Evolutionary conservation across 92 coral and sea anemone genomes (phyloP).

Genomic region (Zoanthus gigantus): DNA sequence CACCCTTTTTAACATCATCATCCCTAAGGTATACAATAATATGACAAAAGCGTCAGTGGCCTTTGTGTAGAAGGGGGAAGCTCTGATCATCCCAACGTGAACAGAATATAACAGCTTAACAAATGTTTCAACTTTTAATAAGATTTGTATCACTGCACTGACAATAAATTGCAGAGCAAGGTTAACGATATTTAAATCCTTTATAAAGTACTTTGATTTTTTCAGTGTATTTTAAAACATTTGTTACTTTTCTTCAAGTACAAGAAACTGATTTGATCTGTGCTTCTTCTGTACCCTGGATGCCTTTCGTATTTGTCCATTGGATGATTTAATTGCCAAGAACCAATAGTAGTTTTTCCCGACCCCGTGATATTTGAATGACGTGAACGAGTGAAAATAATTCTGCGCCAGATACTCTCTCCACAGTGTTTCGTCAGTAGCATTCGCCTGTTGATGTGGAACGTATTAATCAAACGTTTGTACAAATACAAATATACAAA

Average conservation of each 20-base stretch:
- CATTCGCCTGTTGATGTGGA: slow-evolving; percentile 25
- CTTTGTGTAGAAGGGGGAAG: no score
- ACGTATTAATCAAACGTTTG: background rate
- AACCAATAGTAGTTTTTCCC: slow-evolving; percentile 46
- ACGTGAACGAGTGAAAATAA: slow-evolving; percentile 42
- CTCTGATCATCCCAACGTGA: no score
- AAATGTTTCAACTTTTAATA: no score
- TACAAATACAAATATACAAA: no score
- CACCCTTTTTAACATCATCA: no score
- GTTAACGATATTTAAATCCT: background rate
- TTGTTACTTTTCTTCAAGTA: slow-evolving; percentile 25
- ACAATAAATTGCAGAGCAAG: no score
- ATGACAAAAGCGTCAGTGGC: no score
- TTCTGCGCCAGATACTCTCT: slow-evolving; percentile 29
- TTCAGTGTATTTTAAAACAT: background rate
- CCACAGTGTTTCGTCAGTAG: slow-evolving; percentile 45
- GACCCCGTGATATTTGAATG: slow-evolving; percentile 40
- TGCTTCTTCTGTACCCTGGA: slow-evolving; percentile 49
- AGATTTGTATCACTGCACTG: no score
- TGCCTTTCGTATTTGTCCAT: slow-evolving; percentile 59
- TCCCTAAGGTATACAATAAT: no score
- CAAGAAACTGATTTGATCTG: slow-evolving; percentile 57
- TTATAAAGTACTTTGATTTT: background rate
- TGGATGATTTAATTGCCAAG: slow-evolving; percentile 53
- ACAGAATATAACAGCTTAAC: no score